Percentiles rank a stretch among this genome's conserved stretches.
Conservation (phyloP, 2,888 invertebrate species). For the Xanthia icteritia region DNA sequence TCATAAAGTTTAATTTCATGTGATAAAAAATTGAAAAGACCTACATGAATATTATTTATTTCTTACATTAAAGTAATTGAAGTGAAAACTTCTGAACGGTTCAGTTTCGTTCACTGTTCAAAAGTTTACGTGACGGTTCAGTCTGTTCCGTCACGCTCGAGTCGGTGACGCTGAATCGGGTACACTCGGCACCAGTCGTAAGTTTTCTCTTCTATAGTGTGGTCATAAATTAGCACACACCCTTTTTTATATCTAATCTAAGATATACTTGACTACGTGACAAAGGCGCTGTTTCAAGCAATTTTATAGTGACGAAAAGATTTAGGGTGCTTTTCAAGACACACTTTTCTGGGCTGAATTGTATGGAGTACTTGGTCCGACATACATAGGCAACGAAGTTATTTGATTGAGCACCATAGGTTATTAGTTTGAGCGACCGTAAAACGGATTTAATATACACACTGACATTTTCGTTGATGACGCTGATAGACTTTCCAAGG, state of each 20-base stretch:
- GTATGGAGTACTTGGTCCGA: background rate
- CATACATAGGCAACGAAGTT: background rate
- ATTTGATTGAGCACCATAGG: constrained; percentile 37
- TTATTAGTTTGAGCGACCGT: constrained; percentile 20
- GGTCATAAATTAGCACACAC: background rate
- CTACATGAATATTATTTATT: background rate
- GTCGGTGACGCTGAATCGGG: background rate
- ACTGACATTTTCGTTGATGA: background rate
- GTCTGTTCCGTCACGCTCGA: background rate
- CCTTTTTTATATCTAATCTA: too few relatives aligned
- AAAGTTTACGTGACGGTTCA: too few relatives aligned
- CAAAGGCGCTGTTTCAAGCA: constrained; percentile 15
- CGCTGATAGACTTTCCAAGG: background rate
- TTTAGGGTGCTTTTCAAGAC: background rate
- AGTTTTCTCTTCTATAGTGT: background rate
- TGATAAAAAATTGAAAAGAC: constrained; percentile 6
- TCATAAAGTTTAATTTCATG: constrained; percentile 6
- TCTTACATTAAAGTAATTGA: background rate
- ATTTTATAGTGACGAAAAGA: constrained; percentile 2
- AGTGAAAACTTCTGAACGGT: background rate
- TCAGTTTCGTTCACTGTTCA: too few relatives aligned
- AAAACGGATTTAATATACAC: background rate
- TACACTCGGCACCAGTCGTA: background rate
- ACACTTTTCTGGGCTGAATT: background rate
- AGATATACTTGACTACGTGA: background rate